Percentiles rank a stretch among this genome's conserved stretches.
These are phyloP conservation scores for Anolis carolinensis DNA, from an alignment of 2,113 vertebrate species.

Conservation along the genomic window DNA sequence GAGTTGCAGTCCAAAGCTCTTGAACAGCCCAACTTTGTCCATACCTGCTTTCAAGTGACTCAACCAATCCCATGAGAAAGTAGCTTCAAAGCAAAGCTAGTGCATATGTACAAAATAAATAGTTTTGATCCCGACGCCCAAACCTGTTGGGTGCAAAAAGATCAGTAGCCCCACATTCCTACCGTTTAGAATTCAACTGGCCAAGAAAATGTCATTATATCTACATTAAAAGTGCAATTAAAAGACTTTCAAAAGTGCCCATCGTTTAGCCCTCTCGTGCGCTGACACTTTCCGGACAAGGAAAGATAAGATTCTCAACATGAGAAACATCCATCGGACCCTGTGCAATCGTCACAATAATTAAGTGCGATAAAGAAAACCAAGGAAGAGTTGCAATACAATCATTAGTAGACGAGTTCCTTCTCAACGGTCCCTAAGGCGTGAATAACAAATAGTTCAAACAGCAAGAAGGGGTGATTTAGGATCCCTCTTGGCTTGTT, in stretches of 20 bases:
- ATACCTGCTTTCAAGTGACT: not conserved
- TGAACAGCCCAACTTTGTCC: too few species aligned
- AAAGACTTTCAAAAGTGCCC: not conserved
- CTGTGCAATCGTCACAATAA: not conserved
- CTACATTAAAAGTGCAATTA: not conserved
- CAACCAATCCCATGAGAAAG: not conserved
- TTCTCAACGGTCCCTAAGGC: not conserved
- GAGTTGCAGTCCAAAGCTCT: too few species aligned
- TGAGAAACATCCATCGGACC: not conserved
- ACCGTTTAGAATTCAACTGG: not conserved
- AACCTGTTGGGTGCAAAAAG: not conserved
- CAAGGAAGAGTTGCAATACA: not conserved
- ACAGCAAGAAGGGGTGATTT: not conserved
- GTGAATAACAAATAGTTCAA: not conserved
- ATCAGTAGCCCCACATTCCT: not conserved
- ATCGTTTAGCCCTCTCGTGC: too few species aligned
- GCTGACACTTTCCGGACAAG: not conserved
- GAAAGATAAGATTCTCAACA: not conserved
- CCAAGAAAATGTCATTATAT: not conserved
- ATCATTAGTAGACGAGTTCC: not conserved
- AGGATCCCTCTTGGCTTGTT: not conserved
- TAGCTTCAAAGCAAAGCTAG: not conserved
- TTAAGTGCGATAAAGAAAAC: not conserved
- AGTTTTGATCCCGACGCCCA: not conserved
- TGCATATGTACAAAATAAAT: not conserved